These are phyloP conservation scores for Lasius fuliginosus DNA, from an alignment of 2,888 invertebrate species.

Conservation along the genomic window DNA sequence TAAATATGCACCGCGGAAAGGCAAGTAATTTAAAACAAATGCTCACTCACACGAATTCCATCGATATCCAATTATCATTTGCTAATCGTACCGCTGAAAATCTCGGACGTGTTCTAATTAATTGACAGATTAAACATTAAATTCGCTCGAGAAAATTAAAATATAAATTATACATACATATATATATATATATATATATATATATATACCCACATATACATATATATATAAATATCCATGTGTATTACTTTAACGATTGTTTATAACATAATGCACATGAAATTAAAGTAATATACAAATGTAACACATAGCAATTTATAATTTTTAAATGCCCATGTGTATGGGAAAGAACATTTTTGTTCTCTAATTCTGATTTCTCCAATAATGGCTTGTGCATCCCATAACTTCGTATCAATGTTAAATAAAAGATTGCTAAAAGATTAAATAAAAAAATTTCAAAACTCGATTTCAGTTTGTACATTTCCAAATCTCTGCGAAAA, in stretches of 20 bases:
- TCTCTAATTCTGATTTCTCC: neutral
- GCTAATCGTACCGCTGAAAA: slow-evolving; percentile 27
- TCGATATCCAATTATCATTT: slow-evolving; percentile 60
- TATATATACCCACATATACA: slow-evolving; percentile 36
- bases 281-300: neutral
- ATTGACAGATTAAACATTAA: slow-evolving; percentile 58
- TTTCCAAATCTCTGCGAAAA: neutral
- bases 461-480: neutral
- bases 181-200: slow-evolving; percentile 10
- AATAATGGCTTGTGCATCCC: neutral
- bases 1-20: slow-evolving; percentile 55
- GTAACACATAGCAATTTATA: neutral
- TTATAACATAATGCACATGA: neutral
- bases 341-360: neutral
- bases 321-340: neutral
- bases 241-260: slow-evolving; percentile 8
- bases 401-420: neutral
- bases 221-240: slow-evolving; percentile 1
- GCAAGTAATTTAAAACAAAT: slow-evolving; percentile 60
- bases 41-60: slow-evolving; percentile 20
- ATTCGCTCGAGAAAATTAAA: slow-evolving; percentile 41
- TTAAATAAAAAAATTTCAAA: neutral
- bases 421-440: neutral
- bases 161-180: slow-evolving; percentile 38
- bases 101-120: slow-evolving; percentile 62